Conservation (phyloP, 1,140 invertebrate species). For the Argopecten irradians region DNA sequence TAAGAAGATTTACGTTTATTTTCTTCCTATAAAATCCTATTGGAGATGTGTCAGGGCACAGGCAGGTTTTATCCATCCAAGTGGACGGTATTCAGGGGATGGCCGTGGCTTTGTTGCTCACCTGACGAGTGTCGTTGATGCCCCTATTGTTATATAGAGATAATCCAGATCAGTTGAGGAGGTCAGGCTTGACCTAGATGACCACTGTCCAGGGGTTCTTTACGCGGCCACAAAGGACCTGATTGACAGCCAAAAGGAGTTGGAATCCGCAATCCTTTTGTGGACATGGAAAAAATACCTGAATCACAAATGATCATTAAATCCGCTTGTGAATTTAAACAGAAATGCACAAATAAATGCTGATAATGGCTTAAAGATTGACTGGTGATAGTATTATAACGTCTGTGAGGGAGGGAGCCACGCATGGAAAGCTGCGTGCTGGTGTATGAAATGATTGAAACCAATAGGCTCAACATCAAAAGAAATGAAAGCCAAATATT, state of each 20-base stretch:
- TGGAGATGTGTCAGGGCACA: not conserved
- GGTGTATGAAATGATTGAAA: not conserved
- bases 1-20: not conserved
- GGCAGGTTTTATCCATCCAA: not conserved
- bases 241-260: not conserved
- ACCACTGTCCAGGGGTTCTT: constrained; percentile 19
- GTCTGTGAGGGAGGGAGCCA: not conserved
- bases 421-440: not conserved
- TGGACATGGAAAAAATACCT: constrained; percentile 1
- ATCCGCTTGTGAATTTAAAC: not conserved
- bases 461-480: not conserved
- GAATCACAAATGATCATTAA: constrained; percentile 23
- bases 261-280: not conserved
- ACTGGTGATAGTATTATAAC: not conserved
- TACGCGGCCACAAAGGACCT: not conserved
- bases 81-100: not conserved
- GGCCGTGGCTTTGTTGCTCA: not conserved
- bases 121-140: not conserved
- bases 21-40: not conserved
- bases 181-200: constrained; percentile 6
- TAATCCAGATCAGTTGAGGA: not conserved
- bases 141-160: not conserved
- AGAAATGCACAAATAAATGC: constrained; percentile 22
- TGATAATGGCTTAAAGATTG: not conserved
- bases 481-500: constrained; percentile 12